Evolutionary conservation across 2,797 vertebrate genomes (phyloP).

Genomic region (Coilia nasus): DNA sequence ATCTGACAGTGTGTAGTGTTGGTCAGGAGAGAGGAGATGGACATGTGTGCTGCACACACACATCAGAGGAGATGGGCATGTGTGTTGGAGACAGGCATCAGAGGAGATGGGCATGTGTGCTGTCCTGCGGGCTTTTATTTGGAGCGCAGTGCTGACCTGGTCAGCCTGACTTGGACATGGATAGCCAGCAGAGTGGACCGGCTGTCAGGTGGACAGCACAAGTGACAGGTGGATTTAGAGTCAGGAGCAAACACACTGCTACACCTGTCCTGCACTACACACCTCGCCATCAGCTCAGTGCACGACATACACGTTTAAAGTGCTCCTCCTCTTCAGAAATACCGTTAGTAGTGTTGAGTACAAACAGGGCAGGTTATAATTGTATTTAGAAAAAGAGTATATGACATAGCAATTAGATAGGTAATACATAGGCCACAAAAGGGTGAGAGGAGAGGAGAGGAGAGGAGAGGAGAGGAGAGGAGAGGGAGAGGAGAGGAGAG

Average conservation of each 20-base stretch:
- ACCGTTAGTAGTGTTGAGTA: neutral
- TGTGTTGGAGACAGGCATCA: no score
- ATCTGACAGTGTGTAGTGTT: neutral
- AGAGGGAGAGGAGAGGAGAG: constrained; percentile 23
- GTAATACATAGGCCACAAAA: neutral
- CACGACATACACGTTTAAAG: no score
- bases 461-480: constrained; percentile 32
- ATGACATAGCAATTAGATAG: no score
- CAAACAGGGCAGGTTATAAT: neutral
- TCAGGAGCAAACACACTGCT: neutral
- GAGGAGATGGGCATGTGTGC: constrained; percentile 2
- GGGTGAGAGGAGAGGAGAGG: neutral
- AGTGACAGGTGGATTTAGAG: neutral
- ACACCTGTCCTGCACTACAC: no score
- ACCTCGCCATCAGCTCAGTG: no score
- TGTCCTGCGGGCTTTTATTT: constrained; percentile 7
- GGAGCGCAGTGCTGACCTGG: neutral
- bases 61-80: neutral
- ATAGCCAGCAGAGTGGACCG: neutral
- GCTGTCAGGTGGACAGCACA: neutral
- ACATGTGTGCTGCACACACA: no score
- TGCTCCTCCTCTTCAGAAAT: neutral
- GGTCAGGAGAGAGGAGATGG: no score
- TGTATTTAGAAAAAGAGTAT: neutral
- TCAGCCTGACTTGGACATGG: neutral